Evolutionary conservation across 2,888 invertebrate species (phyloP), one percentile per base, ranked within the genome.

Genomic region (Erpobdella octoculata): DNA sequence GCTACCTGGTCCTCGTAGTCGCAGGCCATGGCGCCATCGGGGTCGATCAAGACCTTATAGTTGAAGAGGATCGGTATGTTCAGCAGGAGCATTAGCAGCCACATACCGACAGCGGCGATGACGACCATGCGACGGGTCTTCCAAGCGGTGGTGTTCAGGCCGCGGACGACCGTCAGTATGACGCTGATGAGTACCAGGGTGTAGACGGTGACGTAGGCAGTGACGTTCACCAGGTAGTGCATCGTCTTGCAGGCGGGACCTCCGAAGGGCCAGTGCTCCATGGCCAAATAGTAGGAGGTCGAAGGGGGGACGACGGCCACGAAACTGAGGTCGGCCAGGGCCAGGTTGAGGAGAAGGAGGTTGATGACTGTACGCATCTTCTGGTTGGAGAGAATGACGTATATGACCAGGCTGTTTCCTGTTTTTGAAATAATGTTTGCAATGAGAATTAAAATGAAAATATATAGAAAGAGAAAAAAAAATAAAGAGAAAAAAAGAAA

Each of bases 181-280:
- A 71, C 72, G 18, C 76, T 74, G 36, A 76, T 76, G 9, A 75
- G 71, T 2, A 76, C 76, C 12, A 76, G 74, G 0, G 76, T 76
- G 73, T 76, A 76, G 28, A 76, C 73, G 12, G 74, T 76, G 48
- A 76, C 71, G 71, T 75, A 75, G 33, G 72, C 73, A 0, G 75
- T 75, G 25, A 76, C 75, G 46, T 75, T 73, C 36, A 76, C 69
- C 31, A 73, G 61, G 68, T 75, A 76, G 62, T 75, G 71, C 41
- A 74, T 71, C 28, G 73, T 37, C 53, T 73, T 74, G 67, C 76
- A 76, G 53, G 72, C 61, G 12, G 58, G 9, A 15, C 58, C 62
- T 6, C 76, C 76, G 21, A 76, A 71, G 18, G 64, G 33, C 65
- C 69, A 70, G 38, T 46, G 87, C 12, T 89, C 88, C 3, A 61